These are phyloP conservation scores for Nyctereutes procyonoides DNA, from an alignment of 2,113 vertebrate genomes.

Conservation along the genomic window DNA sequence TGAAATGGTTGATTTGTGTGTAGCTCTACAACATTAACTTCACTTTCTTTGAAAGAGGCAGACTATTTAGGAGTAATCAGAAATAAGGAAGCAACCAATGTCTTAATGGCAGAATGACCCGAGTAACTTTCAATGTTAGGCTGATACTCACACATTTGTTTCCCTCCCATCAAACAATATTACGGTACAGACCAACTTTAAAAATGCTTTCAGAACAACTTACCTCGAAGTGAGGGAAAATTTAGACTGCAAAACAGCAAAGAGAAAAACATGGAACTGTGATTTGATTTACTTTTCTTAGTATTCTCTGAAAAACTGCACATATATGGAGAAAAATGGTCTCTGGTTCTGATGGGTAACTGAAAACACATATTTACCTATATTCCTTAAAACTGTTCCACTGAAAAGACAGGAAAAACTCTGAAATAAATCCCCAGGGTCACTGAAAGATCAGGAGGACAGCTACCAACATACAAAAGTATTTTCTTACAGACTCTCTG, in stretches of 20 bases:
- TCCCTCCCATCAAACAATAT: not conserved
- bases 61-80: not conserved
- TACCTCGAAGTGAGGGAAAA: not conserved
- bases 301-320: not conserved
- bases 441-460: not conserved
- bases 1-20: not conserved
- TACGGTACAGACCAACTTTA: not conserved
- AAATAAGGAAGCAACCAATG: not conserved
- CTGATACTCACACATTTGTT: not conserved
- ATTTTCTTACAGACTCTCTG: not conserved
- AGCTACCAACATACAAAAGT: not conserved
- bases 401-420: conserved; percentile 7
- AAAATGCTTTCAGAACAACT: not conserved
- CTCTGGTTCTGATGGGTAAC: conserved; percentile 4
- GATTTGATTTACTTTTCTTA: not conserved
- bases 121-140: not conserved
- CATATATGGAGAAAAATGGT: not conserved
- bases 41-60: not conserved
- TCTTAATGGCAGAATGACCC: not conserved
- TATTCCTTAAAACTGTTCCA: not conserved
- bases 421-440: not conserved
- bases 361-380: conserved; percentile 32
- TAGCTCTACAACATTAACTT: not conserved
- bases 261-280: not conserved
- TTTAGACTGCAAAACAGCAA: not conserved